A percentile compares a stretch with the other conserved stretches of the same genome.
Conservation (phyloP, 2,113 vertebrate species). For the Psammodynastes pulverulentus region DNA sequence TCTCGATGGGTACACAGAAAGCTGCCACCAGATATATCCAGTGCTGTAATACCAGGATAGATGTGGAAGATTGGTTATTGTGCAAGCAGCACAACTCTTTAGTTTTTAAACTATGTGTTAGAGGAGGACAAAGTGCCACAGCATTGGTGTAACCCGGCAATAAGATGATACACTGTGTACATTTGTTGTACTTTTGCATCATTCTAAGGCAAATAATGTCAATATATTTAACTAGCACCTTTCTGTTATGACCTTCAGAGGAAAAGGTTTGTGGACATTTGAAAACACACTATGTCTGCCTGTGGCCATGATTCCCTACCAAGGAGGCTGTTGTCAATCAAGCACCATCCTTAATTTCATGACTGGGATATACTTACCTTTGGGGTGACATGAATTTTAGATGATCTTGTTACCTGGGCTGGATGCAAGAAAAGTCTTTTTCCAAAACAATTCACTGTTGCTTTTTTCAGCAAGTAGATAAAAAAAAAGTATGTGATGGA, state of each 20-base stretch:
- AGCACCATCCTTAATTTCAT: neutral
- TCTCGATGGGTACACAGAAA: neutral
- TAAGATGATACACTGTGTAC: neutral
- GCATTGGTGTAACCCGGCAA: neutral
- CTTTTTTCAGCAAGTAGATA: neutral
- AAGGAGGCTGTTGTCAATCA: neutral
- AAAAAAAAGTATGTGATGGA: neutral
- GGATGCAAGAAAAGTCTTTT: neutral
- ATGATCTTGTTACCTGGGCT: neutral
- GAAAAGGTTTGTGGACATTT: neutral
- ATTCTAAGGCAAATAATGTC: neutral
- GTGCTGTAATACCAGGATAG: neutral
- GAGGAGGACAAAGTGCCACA: neutral
- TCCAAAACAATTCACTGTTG: neutral
- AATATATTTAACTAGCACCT: neutral
- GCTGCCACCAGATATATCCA: neutral
- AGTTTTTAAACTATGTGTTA: neutral
- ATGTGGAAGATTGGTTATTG: neutral
- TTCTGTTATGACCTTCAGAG: neutral
- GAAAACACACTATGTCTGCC: neutral
- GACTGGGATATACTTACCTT: neutral
- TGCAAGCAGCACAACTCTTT: neutral
- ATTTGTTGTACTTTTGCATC: conserved; percentile 3
- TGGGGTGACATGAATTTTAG: neutral
- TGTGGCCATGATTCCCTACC: neutral